Percentiles rank a stretch among this genome's conserved stretches.
Conservation (phyloP, 2,888 invertebrate species). For the Phyllotreta striolata region DNA sequence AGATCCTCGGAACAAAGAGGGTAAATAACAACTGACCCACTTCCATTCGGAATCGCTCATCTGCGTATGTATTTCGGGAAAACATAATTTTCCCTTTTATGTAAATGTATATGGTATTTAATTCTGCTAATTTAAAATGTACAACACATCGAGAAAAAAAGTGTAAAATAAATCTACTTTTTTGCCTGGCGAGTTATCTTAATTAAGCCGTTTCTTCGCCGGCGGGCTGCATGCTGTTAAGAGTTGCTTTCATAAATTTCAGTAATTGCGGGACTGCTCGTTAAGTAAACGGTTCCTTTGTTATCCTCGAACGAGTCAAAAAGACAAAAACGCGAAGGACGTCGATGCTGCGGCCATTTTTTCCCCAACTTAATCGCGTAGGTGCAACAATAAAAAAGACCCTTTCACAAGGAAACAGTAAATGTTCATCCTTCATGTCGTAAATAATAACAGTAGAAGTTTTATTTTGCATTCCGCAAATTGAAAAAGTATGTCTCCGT, state of each 20-base stretch:
- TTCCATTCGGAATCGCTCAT: slow-evolving; percentile 4
- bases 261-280: slow-evolving; percentile 37
- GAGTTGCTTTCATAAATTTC: slow-evolving; percentile 31
- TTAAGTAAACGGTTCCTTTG: slow-evolving; percentile 41
- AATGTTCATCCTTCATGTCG: no score
- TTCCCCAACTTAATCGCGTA: no score
- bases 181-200: slow-evolving; percentile 9
- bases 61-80: neutral
- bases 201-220: slow-evolving; percentile 27
- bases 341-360: no score
- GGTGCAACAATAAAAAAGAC: no score
- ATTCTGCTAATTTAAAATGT: no score
- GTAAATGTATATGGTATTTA: no score
- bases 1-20: slow-evolving; percentile 2
- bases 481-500: neutral
- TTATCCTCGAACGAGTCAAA: slow-evolving; percentile 35
- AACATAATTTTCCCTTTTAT: no score
- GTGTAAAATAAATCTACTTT: neutral
- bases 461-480: slow-evolving; percentile 3
- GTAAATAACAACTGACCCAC: slow-evolving; percentile 5
- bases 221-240: slow-evolving; percentile 17
- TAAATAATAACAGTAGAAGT: neutral
- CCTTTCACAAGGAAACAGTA: no score
- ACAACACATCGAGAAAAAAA: no score
- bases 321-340: slow-evolving; percentile 32